Conservation (phyloP, 2,888 invertebrate species). For the Emmelina monodactyla region DNA sequence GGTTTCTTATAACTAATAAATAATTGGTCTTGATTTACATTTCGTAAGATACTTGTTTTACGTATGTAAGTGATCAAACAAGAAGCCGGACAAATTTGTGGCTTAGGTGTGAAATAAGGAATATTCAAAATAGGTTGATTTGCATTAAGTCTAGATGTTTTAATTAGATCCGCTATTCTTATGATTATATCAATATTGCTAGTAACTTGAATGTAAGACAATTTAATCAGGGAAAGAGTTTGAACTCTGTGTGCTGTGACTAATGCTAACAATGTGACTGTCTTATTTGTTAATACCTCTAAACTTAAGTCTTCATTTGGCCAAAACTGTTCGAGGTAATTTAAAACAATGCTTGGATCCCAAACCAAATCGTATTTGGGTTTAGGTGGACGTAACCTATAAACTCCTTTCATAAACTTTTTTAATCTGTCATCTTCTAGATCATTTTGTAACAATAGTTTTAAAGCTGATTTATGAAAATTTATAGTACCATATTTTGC, state of each 20-base stretch:
- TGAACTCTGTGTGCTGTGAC: neutral
- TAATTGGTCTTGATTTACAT: neutral
- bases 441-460: neutral
- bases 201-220: neutral
- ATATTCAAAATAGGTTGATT: neutral
- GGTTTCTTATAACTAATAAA: conserved; percentile 1
- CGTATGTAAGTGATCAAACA: neutral
- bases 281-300: neutral
- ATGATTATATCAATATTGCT: neutral
- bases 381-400: neutral
- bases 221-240: neutral
- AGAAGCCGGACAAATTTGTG: neutral
- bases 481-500: conserved; percentile 1
- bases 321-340: neutral
- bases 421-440: neutral
- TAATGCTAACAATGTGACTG: neutral
- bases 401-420: neutral
- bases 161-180: neutral
- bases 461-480: neutral
- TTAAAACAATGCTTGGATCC: neutral
- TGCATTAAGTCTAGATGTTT: neutral
- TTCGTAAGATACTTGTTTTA: neutral
- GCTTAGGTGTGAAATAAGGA: neutral
- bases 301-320: neutral
- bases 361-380: neutral